Evolutionary conservation across 1,140 invertebrate genomes (phyloP), one percentile per base, ranked within the genome.

Genomic region (Helicoverpa zea): DNA sequence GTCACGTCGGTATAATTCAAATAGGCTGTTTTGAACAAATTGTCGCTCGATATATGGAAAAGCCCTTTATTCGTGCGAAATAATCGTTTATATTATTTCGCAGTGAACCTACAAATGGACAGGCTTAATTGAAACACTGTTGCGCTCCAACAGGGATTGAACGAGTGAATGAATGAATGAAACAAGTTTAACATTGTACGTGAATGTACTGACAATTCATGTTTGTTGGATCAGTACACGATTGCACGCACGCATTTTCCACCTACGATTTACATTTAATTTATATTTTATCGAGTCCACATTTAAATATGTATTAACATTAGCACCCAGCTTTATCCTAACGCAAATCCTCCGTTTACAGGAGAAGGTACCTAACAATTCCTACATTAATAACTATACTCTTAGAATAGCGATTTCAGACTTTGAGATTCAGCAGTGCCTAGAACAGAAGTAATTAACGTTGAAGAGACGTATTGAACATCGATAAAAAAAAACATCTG

Each of bases 121-220:
- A 77, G 47, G 43, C 52, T 72, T 72, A 61, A 81, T 72, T 70
- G 63, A 77, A 81, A 73, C 75, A 49, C 64, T 51, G 64, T 72
- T 68, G 64, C 64, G 43, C 13, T 49, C 35, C 13, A 66, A 47
- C 35, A 66, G 9, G 7, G 14, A 56, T 16, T 16, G 56, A 58
- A 58, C 56, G 63, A 66, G n/a, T 79, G 81, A 82, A 85, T 85
- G 58, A 51, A 76, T 63, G 58, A 63, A 76, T 16, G 58, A 51
- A 63, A 63, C 73, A 76, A 23, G 18, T 49, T 75, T 76, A 16
- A 76, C 56, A 63, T 29, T 76, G 73, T 61, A 61, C 73, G 73
- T 76, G 73, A 61, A 49, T 9, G 10, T 58, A 63, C 73, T 76
- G 56, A 61, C 73, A 51, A 75, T 51, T 18, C 64, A 14, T 58